Conservation (phyloP, 2,797 vertebrate genomes). For the Sebastes reedi region DNA sequence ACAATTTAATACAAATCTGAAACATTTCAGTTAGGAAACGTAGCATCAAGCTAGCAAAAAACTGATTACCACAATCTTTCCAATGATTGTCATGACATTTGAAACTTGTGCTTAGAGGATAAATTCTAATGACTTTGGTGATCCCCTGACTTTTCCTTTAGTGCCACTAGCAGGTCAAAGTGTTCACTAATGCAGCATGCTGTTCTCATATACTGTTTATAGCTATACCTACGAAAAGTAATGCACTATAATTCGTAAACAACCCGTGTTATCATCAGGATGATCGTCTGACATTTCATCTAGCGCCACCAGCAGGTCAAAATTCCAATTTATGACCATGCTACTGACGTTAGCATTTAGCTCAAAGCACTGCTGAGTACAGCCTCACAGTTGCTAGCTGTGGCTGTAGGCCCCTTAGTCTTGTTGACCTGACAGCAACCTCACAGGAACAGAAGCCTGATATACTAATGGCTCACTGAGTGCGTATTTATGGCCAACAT, state of each 20-base stretch:
- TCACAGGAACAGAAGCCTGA: background rate
- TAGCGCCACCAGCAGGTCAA: background rate
- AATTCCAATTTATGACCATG: background rate
- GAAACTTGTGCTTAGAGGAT: background rate
- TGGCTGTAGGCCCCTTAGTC: background rate
- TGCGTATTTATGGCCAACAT: background rate
- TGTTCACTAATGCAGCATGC: background rate
- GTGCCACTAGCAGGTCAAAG: background rate
- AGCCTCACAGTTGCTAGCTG: background rate
- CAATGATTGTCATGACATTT: background rate
- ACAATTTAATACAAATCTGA: background rate
- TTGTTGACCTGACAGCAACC: background rate
- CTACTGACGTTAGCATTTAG: background rate
- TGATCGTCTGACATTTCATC: background rate
- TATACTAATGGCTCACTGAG: background rate
- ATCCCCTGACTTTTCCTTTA: background rate
- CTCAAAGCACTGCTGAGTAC: background rate
- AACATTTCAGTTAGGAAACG: fast-evolving
- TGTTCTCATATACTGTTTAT: too few species aligned
- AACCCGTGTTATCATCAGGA: background rate
- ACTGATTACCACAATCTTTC: background rate
- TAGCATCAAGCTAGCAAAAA: background rate
- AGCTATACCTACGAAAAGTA: too few species aligned
- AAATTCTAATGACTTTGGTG: background rate
- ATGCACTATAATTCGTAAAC: too few species aligned